Evolutionary conservation across 1,140 invertebrate genomes (phyloP).

Genomic region (Leptinotarsa lineolata): DNA sequence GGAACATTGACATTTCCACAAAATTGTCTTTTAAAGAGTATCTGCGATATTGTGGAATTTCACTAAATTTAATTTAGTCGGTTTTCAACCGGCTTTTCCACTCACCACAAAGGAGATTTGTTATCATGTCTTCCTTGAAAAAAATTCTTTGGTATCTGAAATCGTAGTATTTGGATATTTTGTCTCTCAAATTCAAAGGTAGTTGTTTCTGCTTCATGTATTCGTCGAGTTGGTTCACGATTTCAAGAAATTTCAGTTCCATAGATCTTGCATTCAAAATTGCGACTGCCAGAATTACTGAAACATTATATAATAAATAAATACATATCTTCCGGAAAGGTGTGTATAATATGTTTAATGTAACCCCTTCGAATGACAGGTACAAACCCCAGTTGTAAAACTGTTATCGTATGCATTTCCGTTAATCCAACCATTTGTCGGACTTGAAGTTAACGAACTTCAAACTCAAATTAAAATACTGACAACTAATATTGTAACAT

Average conservation of each 20-base stretch:
- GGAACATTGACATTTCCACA: too few relatives aligned
- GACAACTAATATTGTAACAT: too few relatives aligned
- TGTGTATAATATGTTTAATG: slow-evolving; percentile 22
- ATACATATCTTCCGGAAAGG: too few relatives aligned
- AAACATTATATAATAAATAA: not conserved
- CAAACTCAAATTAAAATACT: too few relatives aligned
- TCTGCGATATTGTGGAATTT: too few relatives aligned
- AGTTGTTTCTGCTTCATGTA: slow-evolving; percentile 43
- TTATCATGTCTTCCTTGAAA: slow-evolving; percentile 46
- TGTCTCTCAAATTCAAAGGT: slow-evolving; percentile 34
- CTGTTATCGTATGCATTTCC: too few relatives aligned
- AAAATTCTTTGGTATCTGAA: slow-evolving; percentile 41
- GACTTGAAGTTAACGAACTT: too few relatives aligned
- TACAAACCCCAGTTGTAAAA: too few relatives aligned
- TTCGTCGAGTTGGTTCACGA: slow-evolving; percentile 39
- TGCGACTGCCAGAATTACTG: slow-evolving; percentile 8
- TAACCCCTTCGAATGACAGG: not conserved
- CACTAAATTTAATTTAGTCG: too few relatives aligned
- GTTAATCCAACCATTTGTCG: too few relatives aligned
- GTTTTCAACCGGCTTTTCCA: not conserved
- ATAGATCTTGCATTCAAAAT: slow-evolving; percentile 14
- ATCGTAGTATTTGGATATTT: slow-evolving; percentile 41
- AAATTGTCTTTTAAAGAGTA: too few relatives aligned
- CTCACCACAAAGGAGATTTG: slow-evolving; percentile 18
- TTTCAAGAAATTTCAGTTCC: slow-evolving; percentile 40